Evolutionary conservation across 2,888 invertebrate genomes (phyloP).

Genomic region (Caprella mutica): DNA sequence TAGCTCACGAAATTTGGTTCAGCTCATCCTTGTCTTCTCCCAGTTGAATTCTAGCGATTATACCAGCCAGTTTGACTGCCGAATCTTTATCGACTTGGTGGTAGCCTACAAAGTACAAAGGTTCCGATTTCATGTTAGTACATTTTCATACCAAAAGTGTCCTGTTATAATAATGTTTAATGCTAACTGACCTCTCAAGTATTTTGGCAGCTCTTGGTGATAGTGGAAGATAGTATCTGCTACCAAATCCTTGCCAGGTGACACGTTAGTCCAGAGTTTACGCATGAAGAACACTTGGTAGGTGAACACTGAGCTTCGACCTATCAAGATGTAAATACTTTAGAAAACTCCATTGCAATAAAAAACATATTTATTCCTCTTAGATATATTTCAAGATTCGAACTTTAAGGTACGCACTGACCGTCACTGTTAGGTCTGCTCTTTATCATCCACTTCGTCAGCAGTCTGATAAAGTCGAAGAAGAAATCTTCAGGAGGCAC

Average conservation of each 20-base stretch:
- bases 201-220: conserved; percentile 83
- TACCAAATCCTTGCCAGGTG: conserved; percentile 74
- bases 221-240: conserved; percentile 90
- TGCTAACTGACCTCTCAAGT: conserved; percentile 54
- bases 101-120: conserved; percentile 51
- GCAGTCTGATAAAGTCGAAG: conserved; percentile 86
- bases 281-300: conserved; percentile 95
- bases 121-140: no score
- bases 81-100: conserved; percentile 94
- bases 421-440: conserved; percentile 80
- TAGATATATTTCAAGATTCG: neutral
- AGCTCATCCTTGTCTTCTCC: conserved; percentile 91
- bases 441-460: conserved; percentile 79
- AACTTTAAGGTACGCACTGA: conserved; percentile 37
- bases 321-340: neutral
- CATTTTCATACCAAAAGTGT: no score
- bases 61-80: conserved; percentile 79
- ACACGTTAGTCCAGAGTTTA: conserved; percentile 81
- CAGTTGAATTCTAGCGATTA: conserved; percentile 87
- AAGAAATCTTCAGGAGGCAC: conserved; percentile 87
- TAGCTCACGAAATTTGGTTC: conserved; percentile 76
- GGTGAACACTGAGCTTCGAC: conserved; percentile 71
- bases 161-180: no score
- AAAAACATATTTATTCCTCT: neutral
- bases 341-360: neutral